Evolutionary conservation across 2,888 invertebrate genomes (phyloP), one percentile per base, ranked within the genome.

Genomic region (Pristionchus entomophagus): DNA sequence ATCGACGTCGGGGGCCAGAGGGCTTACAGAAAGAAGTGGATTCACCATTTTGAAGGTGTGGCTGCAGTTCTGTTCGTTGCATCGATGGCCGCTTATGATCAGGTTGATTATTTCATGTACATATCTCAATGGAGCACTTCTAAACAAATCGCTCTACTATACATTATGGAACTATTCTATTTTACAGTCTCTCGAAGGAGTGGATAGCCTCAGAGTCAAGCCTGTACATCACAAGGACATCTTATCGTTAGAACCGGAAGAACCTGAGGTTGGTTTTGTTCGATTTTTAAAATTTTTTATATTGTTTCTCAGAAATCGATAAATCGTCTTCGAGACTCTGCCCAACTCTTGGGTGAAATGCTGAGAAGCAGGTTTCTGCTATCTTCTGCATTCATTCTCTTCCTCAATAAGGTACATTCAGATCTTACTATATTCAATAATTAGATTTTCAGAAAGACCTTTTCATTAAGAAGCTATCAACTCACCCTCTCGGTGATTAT

Each of bases 21-120:
- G 38, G 87, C 89, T 0, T 88, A 89, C n/a, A 85, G 88, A n/a
- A 87, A 88, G 35, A 89, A 89, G 81, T 89, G 89, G 89, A 89
- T 89, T 49, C 89, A 89, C 62, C 88, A 87, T 84, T 89, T 89
- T 62, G 89, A 89, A 41, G 88, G 87, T 0, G 89, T 89, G 26
- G 86, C 87, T n/a, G 88, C 88, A 0, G 88, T 89, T 8, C 87
- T 88, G 78, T 89, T 89, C 65, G 86, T 88, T 1, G 86, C 86
- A 6, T 88, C 89, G 1, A n/a, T n/a, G n/a, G n/a, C n/a, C n/a
- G n/a, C n/a, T n/a, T n/a, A 88, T 73, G 87, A 89, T 84, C 88
- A 89, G 78, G 82, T 84, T 32, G 22, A 22, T 14, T 8, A 6
- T 5, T 22, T 19, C 65, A 4, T 65, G 14, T 14, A 26, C 35